Conservation (phyloP, 2,113 vertebrate genomes). For the Tachysurus fulvidraco region DNA sequence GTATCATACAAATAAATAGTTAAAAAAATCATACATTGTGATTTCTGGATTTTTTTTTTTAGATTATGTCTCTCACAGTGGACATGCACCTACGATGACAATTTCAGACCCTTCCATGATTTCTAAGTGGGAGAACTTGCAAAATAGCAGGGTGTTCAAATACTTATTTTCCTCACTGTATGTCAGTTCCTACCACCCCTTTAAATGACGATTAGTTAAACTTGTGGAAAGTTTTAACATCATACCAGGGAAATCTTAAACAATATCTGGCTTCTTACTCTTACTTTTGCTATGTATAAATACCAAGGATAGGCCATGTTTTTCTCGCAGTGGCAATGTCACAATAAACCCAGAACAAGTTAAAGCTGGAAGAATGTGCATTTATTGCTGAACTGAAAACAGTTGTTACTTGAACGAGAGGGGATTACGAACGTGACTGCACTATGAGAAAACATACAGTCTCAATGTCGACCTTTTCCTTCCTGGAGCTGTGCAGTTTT, state of each 20-base stretch:
- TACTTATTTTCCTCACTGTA: too few species aligned
- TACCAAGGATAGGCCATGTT: background rate
- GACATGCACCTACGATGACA: too few species aligned
- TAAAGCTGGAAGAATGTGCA: background rate
- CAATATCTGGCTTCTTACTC: background rate
- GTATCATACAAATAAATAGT: too few species aligned
- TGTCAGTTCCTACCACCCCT: background rate
- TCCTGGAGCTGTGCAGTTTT: background rate
- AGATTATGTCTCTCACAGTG: too few species aligned
- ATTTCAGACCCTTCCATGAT: too few species aligned
- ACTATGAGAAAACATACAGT: background rate
- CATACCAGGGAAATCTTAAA: background rate
- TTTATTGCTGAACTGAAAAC: background rate
- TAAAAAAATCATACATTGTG: too few species aligned
- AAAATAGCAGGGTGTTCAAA: too few species aligned
- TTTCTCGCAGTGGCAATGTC: background rate
- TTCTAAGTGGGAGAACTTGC: too few species aligned
- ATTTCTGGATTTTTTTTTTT: too few species aligned
- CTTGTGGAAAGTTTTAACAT: background rate
- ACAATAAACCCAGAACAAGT: background rate
- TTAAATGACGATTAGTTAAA: background rate
- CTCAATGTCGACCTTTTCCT: background rate
- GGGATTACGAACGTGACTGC: background rate
- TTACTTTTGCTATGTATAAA: background rate
- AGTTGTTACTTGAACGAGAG: background rate